These are phyloP conservation scores for Antheraea mylitta DNA, from an alignment of 1,140 invertebrate species.

Conservation along the genomic window DNA sequence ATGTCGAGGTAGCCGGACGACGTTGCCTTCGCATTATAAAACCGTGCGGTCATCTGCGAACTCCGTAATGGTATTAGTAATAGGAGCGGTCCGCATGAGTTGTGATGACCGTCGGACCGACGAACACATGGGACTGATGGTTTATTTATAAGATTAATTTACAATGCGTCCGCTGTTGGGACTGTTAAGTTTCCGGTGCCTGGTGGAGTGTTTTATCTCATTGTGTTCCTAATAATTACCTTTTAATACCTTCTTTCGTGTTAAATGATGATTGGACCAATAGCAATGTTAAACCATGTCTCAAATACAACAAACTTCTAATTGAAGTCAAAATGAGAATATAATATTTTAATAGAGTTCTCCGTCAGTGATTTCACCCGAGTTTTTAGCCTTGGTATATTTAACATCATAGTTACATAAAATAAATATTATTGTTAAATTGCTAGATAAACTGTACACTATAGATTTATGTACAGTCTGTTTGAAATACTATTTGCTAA, in stretches of 20 bases:
- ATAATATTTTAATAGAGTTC: too few species aligned
- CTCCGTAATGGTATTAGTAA: constrained; percentile 73
- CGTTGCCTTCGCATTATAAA: constrained; percentile 78
- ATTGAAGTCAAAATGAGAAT: too few species aligned
- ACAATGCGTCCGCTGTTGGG: constrained; percentile 2
- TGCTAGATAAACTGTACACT: too few species aligned
- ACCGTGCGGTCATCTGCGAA: constrained; percentile 54
- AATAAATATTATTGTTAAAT: too few species aligned
- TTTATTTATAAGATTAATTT: constrained; percentile 67
- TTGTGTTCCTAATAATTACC: not conserved
- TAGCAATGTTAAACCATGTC: too few species aligned
- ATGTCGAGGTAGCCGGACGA: constrained; percentile 32
- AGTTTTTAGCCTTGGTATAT: too few species aligned
- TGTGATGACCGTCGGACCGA: constrained; percentile 36
- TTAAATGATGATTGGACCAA: too few species aligned
- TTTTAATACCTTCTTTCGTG: not conserved
- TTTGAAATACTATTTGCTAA: too few species aligned
- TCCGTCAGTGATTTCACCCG: too few species aligned
- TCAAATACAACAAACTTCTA: too few species aligned
- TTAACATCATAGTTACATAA: too few species aligned
- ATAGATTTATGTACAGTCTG: too few species aligned
- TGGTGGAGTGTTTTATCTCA: not conserved
- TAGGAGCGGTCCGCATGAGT: constrained; percentile 58
- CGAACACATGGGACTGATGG: constrained; percentile 43
- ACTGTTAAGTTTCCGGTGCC: not conserved